Evolutionary conservation across 2,113 vertebrate genomes (phyloP).

Genomic region (Orientallactaga bullata): DNA sequence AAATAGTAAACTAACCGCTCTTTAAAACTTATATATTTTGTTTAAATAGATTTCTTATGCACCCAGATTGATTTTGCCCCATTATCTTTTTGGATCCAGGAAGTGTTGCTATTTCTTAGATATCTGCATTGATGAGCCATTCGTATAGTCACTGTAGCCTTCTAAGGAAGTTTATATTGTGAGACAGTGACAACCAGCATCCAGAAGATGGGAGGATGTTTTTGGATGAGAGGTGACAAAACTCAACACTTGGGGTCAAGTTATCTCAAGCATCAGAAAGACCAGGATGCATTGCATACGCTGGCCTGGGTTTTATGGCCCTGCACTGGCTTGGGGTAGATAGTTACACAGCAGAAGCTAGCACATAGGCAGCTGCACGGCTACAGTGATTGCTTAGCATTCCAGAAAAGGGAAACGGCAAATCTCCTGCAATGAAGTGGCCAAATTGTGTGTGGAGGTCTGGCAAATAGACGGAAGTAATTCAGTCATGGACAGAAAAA

Average conservation of each 20-base stretch:
- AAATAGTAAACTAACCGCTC: constrained; percentile 42
- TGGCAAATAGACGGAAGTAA: constrained; percentile 51
- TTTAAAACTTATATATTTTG: constrained; percentile 47
- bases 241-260: not conserved
- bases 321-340: constrained; percentile 1
- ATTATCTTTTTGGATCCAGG: not conserved
- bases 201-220: constrained; percentile 19
- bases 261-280: constrained; percentile 53
- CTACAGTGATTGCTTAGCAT: constrained; percentile 42
- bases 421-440: constrained; percentile 49
- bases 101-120: constrained; percentile 44
- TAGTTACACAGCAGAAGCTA: constrained; percentile 58
- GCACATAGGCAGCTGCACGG: constrained; percentile 35
- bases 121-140: too few species aligned
- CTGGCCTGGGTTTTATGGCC: constrained; percentile 34
- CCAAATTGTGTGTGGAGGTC: constrained; percentile 40
- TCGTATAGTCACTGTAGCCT: not conserved
- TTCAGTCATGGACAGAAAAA: constrained; percentile 27
- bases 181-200: constrained; percentile 43
- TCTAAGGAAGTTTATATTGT: constrained; percentile 32
- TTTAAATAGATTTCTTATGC: constrained; percentile 44
- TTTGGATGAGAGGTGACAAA: constrained; percentile 63
- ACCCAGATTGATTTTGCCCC: not conserved
- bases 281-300: not conserved
- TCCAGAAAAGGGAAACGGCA: constrained; percentile 52